Evolutionary conservation across 2,888 invertebrate species (phyloP).

Genomic region (Epicampocera succincta): DNA sequence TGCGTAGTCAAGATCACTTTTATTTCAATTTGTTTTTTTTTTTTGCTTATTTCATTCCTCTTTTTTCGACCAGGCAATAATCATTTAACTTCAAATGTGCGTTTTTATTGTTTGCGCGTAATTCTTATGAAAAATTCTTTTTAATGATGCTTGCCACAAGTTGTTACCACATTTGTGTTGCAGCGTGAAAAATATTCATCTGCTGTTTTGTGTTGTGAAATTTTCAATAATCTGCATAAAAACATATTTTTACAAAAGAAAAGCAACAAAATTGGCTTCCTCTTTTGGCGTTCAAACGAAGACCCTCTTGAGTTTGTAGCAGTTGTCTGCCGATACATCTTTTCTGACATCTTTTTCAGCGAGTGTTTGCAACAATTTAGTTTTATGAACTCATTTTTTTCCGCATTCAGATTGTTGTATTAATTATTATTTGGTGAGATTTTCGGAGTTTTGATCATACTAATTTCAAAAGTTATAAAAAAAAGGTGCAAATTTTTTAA

Average conservation of each 20-base stretch:
- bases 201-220: slow-evolving; percentile 38
- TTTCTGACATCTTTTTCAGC: slow-evolving; percentile 19
- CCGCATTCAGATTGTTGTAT: slow-evolving; percentile 10
- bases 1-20: slow-evolving; percentile 58
- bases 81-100: slow-evolving; percentile 66
- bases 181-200: slow-evolving; percentile 44
- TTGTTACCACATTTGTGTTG: slow-evolving; percentile 63
- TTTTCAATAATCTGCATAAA: slow-evolving; percentile 57
- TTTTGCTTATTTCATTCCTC: too few species aligned
- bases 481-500: slow-evolving; percentile 17
- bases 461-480: slow-evolving; percentile 2
- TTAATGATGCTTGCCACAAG: slow-evolving; percentile 68
- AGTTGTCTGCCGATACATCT: slow-evolving; percentile 43
- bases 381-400: slow-evolving; percentile 46
- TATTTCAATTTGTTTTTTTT: slow-evolving; percentile 9
- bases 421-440: slow-evolving; percentile 26
- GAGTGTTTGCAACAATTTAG: slow-evolving; percentile 42
- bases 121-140: slow-evolving; percentile 51
- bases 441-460: slow-evolving; percentile 1
- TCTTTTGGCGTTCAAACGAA: slow-evolving; percentile 22
- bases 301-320: background rate
- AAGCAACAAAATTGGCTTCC: slow-evolving; percentile 57
- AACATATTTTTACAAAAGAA: slow-evolving; percentile 43
- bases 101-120: slow-evolving; percentile 23
- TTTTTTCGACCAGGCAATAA: slow-evolving; percentile 47